phyloP scores from a whole-genome alignment of 2,888 invertebrate species.

The Perizoma flavofasciatum region DNA sequence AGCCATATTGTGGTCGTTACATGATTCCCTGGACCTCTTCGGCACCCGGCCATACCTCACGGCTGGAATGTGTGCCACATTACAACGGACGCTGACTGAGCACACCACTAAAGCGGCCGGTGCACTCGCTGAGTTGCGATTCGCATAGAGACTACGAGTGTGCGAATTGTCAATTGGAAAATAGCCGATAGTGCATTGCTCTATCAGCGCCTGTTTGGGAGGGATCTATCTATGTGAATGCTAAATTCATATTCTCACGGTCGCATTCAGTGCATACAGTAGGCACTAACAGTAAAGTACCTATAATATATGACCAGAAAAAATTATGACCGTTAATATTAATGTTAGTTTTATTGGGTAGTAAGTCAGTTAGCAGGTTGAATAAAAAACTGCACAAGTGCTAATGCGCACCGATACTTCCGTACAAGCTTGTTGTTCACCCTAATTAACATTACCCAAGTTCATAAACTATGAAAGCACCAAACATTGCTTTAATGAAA shows the following conservation, averaged over 20 bases:
- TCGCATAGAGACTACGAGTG: slow-evolving; percentile 43
- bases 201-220: slow-evolving; percentile 13
- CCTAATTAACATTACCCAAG: too few species aligned
- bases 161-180: slow-evolving; percentile 58
- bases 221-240: slow-evolving; percentile 5
- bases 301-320: too few species aligned
- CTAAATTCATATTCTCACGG: slow-evolving; percentile 10
- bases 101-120: slow-evolving; percentile 42
- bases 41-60: slow-evolving; percentile 98
- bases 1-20: slow-evolving; percentile 43
- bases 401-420: too few species aligned
- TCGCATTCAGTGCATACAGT: slow-evolving; percentile 1
- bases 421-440: too few species aligned
- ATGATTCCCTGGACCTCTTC: slow-evolving; percentile 92
- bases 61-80: slow-evolving; percentile 81
- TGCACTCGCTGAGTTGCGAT: slow-evolving; percentile 47
- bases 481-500: too few species aligned
- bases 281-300: too few species aligned
- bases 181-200: slow-evolving; percentile 48
- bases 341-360: too few species aligned
- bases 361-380: too few species aligned
- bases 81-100: slow-evolving; percentile 9
- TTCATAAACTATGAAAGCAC: too few species aligned
- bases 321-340: too few species aligned
- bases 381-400: too few species aligned